phyloP scores from a whole-genome alignment of 2,797 vertebrate species.

The Coreius guichenoti region DNA sequence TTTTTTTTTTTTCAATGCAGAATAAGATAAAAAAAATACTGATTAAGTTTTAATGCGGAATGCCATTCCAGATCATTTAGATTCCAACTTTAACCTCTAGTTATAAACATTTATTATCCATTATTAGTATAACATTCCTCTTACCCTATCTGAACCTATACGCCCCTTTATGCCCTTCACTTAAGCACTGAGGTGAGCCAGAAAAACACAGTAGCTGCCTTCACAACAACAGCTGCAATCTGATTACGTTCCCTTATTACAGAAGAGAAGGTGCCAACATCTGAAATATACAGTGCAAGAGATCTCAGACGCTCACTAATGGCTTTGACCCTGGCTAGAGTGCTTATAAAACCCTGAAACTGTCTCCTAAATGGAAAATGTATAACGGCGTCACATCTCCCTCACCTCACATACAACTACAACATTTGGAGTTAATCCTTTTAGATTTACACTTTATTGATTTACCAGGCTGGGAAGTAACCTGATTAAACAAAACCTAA shows the following conservation, averaged over 20 bases:
- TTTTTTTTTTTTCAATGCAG: not conserved
- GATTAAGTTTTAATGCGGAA: not conserved
- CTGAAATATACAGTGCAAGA: constrained; percentile 33
- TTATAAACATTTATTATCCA: not conserved
- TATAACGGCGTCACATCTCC: constrained; percentile 24
- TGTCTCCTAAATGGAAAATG: constrained; percentile 44
- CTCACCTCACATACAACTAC: constrained; percentile 25
- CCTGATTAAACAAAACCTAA: constrained; percentile 38
- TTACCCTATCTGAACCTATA: not conserved
- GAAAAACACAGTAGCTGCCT: constrained; percentile 22
- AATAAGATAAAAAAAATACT: not conserved
- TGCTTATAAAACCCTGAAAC: constrained; percentile 39
- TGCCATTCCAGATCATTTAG: not conserved
- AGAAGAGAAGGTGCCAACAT: constrained; percentile 40
- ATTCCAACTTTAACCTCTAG: not conserved
- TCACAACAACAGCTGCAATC: constrained; percentile 41
- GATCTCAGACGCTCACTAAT: constrained; percentile 34
- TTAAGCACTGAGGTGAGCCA: not conserved
- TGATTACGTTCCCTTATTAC: constrained; percentile 48
- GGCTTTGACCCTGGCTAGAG: constrained; percentile 45
- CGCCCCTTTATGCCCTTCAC: not conserved
- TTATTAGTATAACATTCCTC: not conserved
- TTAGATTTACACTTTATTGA: constrained; percentile 42
- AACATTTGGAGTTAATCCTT: constrained; percentile 39
- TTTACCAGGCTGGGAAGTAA: constrained; percentile 38